Evolutionary conservation across 2,113 vertebrate species (phyloP), one percentile per base, ranked within the genome.

Genomic region (Perca schrenkii): DNA sequence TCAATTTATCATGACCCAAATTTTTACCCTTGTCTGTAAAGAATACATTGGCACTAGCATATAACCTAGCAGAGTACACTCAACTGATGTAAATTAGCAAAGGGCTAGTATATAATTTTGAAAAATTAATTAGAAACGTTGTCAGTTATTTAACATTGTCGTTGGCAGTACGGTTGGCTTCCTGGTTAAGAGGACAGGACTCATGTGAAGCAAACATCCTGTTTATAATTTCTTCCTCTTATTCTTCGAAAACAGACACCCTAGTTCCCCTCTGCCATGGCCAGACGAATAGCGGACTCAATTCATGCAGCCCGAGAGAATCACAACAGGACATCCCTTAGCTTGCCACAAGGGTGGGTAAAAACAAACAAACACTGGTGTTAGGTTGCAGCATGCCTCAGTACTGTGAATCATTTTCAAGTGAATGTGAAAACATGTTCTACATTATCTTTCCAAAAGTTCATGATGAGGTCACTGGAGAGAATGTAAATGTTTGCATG

Each of bases 271-370:
- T n/a, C n/a, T n/a, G 21, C 28, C 10, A 2, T 49, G 36, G n/a
- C 49, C 22, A 28, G 13, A 21, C 0, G 10, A 5, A 56, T 0
- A 7, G 31, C 34, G 4, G 1, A 14, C 25, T 56, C 13, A 3
- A 11, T 40, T 43, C 12, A 53, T 7, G 0, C 8, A 63, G 40
- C 15, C 1, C 3, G 6, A 40, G 8, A 14, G 61, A 78, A 53
- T 73, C 47, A 49, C 49, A 14, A 56, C 54, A 67, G 74, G 54
- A 67, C 58, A 61, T 31, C 22, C 28, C 49, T 63, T 56, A 31
- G 31, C 52, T 34, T 36, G 10, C 19, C 1, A 40, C 28, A 74
- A 4, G 5, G 1, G 8, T 17, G 22, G 57, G 19, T 36, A 57
- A 64, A 43, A 36, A 60, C 58, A 75, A 66, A 50, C 12, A 40